Evolutionary conservation across 2,797 vertebrate genomes (phyloP), one percentile per base, ranked within the genome.

Genomic region (Falco biarmicus): DNA sequence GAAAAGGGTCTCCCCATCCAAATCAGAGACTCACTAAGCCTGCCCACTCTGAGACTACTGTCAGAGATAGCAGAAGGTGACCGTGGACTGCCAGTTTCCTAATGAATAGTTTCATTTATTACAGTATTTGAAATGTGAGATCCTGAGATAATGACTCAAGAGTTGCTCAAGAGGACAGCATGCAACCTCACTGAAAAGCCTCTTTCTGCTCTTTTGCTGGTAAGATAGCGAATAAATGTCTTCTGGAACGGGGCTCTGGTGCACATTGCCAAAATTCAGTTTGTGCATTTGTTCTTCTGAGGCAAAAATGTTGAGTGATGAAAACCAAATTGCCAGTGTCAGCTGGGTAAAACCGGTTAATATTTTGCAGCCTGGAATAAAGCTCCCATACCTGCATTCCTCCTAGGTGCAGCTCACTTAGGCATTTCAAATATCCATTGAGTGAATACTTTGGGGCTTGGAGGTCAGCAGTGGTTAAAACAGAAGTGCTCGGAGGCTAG

Each of bases 171-270:
- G 51, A 92, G 26, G 50, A 80, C 37, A 76, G 79, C 54, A 81
- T 82, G 29, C 47, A 93, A 37, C 25, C 4, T 60, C 63, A 78
- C 61, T 93, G 85, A 73, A 92, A 83, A 94, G 45, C 15, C 13
- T 93, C 60, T 86, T 90, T 87, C 93, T 94, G 43, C 43, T 75
- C 34, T 87, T 86, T 93, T 29, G 32, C 76, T 93, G 59, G 47
- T 92, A 84, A 91, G 77, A 64, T 47, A 83, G 60, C 73, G 95
- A 92, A 95, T 79, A 95, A 90, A 76, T 20, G 11, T 79, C 74
- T 92, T 87, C 79, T 93, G 92, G 59, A 93, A 87, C 48, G 50
- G 76, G 34, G 21, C 34, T 89, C 32, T 90, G 51, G 71, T 80
- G 45, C 29, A 59, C 22, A 39, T 74, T 69, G 66, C 92, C 86